Evolutionary conservation across 2,113 vertebrate genomes (phyloP), one percentile per base, ranked within the genome.

Genomic region (Corythoichthys intestinalis): DNA sequence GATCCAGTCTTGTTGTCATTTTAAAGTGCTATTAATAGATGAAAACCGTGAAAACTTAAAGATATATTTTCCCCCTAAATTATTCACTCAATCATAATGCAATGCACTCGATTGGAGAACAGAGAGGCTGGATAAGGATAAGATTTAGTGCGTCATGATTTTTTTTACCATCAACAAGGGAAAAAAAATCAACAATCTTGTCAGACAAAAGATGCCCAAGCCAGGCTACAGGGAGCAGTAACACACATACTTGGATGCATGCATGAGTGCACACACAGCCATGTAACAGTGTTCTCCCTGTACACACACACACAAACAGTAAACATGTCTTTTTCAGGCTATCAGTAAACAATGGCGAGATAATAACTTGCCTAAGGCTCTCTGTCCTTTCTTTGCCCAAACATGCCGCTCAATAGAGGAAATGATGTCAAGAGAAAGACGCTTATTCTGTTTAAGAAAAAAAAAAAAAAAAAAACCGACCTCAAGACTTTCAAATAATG

Each of bases 301-400:
- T 28, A 38, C 48, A 70, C 47, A 61, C 37, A 14, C 34, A 72
- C 10, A 66, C 37, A 65, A 59, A 70, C 64, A 67, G 56, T 58
- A 58, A 13, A 37, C 56, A 37, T 12, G 71, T 70, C 68, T 67
- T 62, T 59, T 61, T 67, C 35, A 57, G 39, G 20, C 68, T 70
- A 63, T 80, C 46, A 61, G 73, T 73, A 80, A 82, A 81, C 73
- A 85, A 77, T 66, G 63, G 58, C 69, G 63, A 75, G 62, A 78
- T 67, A 78, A 78, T 69, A 77, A 37, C 67, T 66, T 15, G 59
- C 41, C 47, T 64, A 58, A 65, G 4, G 4, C 72, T 74, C 52
- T 12, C 49, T 38, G 37, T 38, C 75, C 78, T 66, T 82, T 76
- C 70, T 65, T 78, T 53, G 70, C 77, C 69, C 75, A 76, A 68